A percentile compares a stretch with the other conserved stretches of the same genome.
Conservation (phyloP, 2,888 invertebrate species). For the Dryomyza anilis region DNA sequence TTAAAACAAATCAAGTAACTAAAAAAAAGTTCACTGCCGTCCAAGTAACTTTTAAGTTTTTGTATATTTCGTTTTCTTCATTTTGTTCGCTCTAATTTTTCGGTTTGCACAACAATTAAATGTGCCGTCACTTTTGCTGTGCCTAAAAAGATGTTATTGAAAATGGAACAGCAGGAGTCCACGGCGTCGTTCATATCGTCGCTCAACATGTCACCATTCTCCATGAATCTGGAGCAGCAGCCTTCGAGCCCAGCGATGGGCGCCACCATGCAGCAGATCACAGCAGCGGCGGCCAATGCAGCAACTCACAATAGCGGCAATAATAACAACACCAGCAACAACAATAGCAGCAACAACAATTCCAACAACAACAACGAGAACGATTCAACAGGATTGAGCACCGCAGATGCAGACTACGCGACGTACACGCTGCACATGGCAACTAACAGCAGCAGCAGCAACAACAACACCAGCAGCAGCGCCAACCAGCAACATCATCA, state of each 20-base stretch:
- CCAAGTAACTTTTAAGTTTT: background rate
- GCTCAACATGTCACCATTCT: constrained; percentile 87
- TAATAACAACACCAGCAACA: constrained; percentile 29
- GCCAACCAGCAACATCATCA: constrained; percentile 47
- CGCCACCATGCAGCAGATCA: constrained; percentile 40
- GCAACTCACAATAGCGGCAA: constrained; percentile 29
- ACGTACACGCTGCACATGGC: constrained; percentile 51
- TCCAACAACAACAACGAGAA: constrained; percentile 34
- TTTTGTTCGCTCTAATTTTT: no score
- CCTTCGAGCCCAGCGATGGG: constrained; percentile 68
- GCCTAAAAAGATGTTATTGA: constrained; percentile 73
- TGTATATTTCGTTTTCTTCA: background rate
- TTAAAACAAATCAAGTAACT: background rate
- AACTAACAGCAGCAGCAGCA: constrained; percentile 28
- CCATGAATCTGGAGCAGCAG: constrained; percentile 70
- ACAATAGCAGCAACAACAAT: constrained; percentile 45
- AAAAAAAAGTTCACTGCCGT: background rate
- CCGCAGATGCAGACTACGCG: constrained; percentile 48
- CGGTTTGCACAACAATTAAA: no score
- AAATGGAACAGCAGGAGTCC: constrained; percentile 83
- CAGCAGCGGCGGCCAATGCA: constrained; percentile 36
- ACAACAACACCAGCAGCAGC: constrained; percentile 34
- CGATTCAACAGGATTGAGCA: constrained; percentile 41
- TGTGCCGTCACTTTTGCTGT: background rate
- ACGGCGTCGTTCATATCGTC: constrained; percentile 86